Evolutionary conservation across 2,113 vertebrate species (phyloP), one percentile per base, ranked within the genome.

Genomic region (Ammodytes marinus): DNA sequence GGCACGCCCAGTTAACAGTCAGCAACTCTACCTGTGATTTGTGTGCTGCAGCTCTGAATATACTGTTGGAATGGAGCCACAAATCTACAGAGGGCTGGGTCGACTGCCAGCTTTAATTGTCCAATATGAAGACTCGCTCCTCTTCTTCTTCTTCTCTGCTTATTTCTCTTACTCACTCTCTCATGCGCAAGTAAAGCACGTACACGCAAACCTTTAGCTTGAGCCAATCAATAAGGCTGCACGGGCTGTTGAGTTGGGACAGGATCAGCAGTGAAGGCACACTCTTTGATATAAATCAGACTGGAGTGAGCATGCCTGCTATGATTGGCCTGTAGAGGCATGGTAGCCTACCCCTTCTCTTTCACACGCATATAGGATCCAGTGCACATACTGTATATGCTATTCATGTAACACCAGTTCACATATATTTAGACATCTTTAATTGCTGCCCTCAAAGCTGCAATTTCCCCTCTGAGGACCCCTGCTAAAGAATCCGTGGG

Each of bases 1-100:
- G 89, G 86, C 89, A 80, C 72, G 52, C 74, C 84, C 84, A 77
- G 84, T 82, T 89, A 91, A 83, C 91, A 92, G 92, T 95, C 94
- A 95, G 95, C 95, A 94, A 92, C 88, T 94, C 89, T 92, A 74
- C 43, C 58, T 35, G 84, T 93, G 94, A 95, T 95, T 95, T 95
- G 94, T 94, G 88, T 69, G 61, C 82, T 85, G 89, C 90, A 65
- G 83, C 72, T 67, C 84, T 75, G 85, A 82, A 92, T 83, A 60
- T 88, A 90, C 58, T 19, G 80, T 72, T 85, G 85, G 86, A 86
- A 45, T 35, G 6, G 52, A 55, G 88, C 90, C 89, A 89, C 92
- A 89, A 90, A 94, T 94, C 86, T 76, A 52, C 74, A 70, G 69
- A 0, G 35, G 65, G 64, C 79, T 57, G 60, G 67, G 59, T 79